phyloP scores from a whole-genome alignment of 2,797 vertebrate genomes.

The Myotis myotis region DNA sequence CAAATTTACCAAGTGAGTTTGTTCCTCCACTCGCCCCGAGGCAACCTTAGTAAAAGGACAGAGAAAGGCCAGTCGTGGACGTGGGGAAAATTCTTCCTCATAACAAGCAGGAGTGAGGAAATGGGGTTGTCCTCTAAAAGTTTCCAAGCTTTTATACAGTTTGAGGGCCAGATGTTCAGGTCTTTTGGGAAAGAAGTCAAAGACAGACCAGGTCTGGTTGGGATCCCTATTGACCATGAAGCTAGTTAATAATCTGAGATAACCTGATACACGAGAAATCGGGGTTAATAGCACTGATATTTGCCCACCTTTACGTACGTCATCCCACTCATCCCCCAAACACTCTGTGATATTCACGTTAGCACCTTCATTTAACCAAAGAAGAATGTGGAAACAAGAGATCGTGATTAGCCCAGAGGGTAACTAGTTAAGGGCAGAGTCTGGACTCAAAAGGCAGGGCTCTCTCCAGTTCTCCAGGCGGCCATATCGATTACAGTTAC shows the following conservation, averaged over 20 bases:
- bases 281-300: background rate
- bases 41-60: background rate
- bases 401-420: background rate
- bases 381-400: background rate
- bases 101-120: background rate
- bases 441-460: background rate
- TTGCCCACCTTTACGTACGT: background rate
- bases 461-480: background rate
- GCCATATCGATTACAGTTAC: background rate
- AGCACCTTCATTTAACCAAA: background rate
- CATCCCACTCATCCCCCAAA: background rate
- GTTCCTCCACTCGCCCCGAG: background rate
- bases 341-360: background rate
- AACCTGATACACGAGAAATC: background rate
- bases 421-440: background rate
- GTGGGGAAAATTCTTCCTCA: background rate
- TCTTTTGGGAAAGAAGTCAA: background rate
- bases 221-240: background rate
- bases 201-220: background rate
- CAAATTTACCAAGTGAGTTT: background rate
- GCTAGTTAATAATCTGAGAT: background rate
- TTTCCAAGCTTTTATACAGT: background rate
- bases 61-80: background rate
- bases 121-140: background rate
- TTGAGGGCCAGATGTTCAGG: background rate